phyloP scores from a whole-genome alignment of 2,888 invertebrate species.

The Adelognathus sp. region DNA sequence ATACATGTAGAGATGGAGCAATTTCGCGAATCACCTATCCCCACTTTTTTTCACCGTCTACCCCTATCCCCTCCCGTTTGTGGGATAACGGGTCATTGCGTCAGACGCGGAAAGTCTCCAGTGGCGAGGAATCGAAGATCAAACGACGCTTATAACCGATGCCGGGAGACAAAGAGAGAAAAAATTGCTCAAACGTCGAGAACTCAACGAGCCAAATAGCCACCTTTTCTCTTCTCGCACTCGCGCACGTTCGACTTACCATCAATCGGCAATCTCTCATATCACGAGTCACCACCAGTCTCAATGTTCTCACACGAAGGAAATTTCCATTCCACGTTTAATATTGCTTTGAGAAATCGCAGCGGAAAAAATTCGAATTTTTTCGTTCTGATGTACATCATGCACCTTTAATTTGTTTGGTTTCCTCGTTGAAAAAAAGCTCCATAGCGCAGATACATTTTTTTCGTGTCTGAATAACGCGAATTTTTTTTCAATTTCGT shows the following conservation, averaged over 20 bases:
- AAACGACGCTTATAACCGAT: slow-evolving; percentile 34
- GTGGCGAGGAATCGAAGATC: slow-evolving; percentile 51
- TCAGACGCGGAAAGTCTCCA: slow-evolving; percentile 46
- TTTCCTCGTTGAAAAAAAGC: too few relatives aligned
- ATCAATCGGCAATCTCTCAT: slow-evolving; percentile 45
- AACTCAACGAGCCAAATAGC: slow-evolving; percentile 1
- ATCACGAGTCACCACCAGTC: slow-evolving; percentile 3
- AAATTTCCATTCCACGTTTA: slow-evolving; percentile 2
- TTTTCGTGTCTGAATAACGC: too few relatives aligned
- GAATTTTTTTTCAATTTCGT: too few relatives aligned
- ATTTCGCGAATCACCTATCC: slow-evolving; percentile 32
- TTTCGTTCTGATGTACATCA: too few relatives aligned
- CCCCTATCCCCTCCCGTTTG: background rate
- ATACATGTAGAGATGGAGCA: slow-evolving; percentile 13
- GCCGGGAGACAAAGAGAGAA: background rate
- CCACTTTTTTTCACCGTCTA: slow-evolving; percentile 2
- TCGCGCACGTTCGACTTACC: background rate
- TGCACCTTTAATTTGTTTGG: too few relatives aligned
- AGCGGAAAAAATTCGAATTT: too few relatives aligned
- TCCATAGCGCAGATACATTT: too few relatives aligned
- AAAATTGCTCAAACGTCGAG: background rate
- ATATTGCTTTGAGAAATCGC: background rate
- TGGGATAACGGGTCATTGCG: slow-evolving; percentile 56
- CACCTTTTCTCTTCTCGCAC: background rate
- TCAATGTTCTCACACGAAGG: slow-evolving; percentile 11